Evolutionary conservation across 2,113 vertebrate genomes (phyloP), one percentile per base, ranked within the genome.

Genomic region (Mungos mungo): DNA sequence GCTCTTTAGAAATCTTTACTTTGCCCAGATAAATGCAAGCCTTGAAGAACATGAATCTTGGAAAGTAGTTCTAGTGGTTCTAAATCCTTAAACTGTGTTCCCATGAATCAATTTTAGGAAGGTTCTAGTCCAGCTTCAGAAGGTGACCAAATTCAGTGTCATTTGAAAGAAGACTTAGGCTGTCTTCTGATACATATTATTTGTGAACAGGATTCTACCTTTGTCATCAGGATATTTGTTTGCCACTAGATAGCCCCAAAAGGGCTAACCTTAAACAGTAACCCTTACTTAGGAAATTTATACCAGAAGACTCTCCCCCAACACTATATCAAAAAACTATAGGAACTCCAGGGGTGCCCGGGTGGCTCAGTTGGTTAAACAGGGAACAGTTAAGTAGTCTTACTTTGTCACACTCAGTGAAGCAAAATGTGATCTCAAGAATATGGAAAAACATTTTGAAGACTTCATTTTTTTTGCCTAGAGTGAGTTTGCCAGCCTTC

Each of bases 381-480:
- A 60, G 21, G 57, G 57, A 25, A 60, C 57, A 0, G 57, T 60
- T 60, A 60, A 23, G 57, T 52, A 12, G 12, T 88, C 31, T 93
- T 35, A 54, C 21, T 81, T 33, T 54, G 23, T 82, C 25, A 63
- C 15, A 54, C 31, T 94, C 25, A 33, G 31, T 69, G 12, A 86
- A 31, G 8, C 13, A 79, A 88, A 84, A 81, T n/a, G 54, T 2
- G 29, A 87, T n/a, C 10, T 29, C 66, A 89, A 52, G 19, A 1
- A 57, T 47, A 60, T n/a, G 41, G 52, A 65, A 94, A 25, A 71
- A 50, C 3, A 88, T 72, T 89, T 77, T 84, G 63, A 57, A 35
- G n/a, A n/a, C 31, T 84, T 92, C 9, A 10, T 57, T 38, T 92
- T 93, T 94, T 93, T 93, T 89, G 25, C n/a, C 33, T n/a, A 14